These are phyloP conservation scores for Pyrrhosoma nymphula DNA, from an alignment of 2,888 invertebrate species.

Conservation along the genomic window DNA sequence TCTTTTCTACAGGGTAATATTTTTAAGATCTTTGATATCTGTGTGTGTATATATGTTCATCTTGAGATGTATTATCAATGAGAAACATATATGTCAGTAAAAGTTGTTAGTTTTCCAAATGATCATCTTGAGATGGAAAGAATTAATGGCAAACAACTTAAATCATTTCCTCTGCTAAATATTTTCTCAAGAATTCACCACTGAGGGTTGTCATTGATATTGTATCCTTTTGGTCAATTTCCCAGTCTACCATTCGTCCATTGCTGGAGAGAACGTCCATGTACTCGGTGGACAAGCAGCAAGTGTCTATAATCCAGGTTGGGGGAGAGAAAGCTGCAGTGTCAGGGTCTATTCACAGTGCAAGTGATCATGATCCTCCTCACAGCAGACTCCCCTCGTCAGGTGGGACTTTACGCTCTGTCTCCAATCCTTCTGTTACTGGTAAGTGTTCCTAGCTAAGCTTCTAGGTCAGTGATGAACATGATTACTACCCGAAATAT, in stretches of 20 bases:
- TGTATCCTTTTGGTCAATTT: conserved; percentile 20
- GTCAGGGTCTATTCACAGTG: conserved; percentile 27
- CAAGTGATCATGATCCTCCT: conserved; percentile 77
- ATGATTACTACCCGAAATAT: neutral
- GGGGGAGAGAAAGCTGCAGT: conserved; percentile 74
- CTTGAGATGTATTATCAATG: no score
- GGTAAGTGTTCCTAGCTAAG: neutral
- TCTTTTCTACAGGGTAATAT: no score
- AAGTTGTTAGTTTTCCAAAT: no score
- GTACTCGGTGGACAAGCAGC: conserved; percentile 87
- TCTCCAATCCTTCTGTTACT: conserved; percentile 72
- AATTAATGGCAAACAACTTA: no score
- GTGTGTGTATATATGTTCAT: no score
- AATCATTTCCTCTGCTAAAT: no score
- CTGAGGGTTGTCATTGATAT: no score
- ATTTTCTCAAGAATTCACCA: no score
- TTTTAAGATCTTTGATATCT: no score
- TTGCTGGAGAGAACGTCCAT: conserved; percentile 85
- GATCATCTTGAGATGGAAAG: no score
- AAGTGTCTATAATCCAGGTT: conserved; percentile 85
- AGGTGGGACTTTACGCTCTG: conserved; percentile 76
- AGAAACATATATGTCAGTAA: no score
- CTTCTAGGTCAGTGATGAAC: neutral
- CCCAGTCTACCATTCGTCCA: conserved; percentile 71
- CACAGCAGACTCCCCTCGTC: conserved; percentile 78